Conservation (phyloP, 2,797 vertebrate genomes). For the Silurus aristotelis region DNA sequence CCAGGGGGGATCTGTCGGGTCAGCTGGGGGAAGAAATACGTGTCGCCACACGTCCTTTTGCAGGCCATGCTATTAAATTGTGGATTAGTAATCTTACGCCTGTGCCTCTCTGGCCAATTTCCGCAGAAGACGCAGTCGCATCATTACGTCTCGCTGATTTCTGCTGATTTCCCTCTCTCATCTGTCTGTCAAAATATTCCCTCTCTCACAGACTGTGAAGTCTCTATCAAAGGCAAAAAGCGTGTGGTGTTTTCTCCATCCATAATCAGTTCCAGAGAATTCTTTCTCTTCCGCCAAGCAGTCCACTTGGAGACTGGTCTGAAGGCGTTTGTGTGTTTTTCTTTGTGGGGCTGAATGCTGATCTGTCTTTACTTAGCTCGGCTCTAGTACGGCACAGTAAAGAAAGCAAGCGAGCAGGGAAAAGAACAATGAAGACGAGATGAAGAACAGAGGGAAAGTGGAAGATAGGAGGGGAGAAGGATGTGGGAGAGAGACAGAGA, state of each 20-base stretch:
- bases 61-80: conserved; percentile 20
- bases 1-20: conserved; percentile 57
- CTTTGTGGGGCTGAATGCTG: conserved; percentile 54
- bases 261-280: conserved; percentile 71
- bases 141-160: neutral
- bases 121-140: neutral
- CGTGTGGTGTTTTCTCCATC: conserved; percentile 58
- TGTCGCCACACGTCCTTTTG: conserved; percentile 63
- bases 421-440: conserved; percentile 35
- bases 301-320: conserved; percentile 51
- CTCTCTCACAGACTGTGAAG: neutral
- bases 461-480: conserved; percentile 10
- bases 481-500: conserved; percentile 13
- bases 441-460: neutral
- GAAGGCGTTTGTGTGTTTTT: conserved; percentile 66
- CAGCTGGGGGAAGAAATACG: conserved; percentile 58
- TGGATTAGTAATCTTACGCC: conserved; percentile 26
- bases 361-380: conserved; percentile 72
- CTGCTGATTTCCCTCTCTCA: neutral
- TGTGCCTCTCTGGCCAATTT: conserved; percentile 23
- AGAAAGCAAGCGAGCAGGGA: conserved; percentile 30
- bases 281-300: conserved; percentile 51
- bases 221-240: neutral
- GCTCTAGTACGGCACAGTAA: conserved; percentile 57
- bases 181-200: neutral